These are phyloP conservation scores for Hipparchia semele DNA, from an alignment of 2,888 invertebrate genomes.

Conservation along the genomic window DNA sequence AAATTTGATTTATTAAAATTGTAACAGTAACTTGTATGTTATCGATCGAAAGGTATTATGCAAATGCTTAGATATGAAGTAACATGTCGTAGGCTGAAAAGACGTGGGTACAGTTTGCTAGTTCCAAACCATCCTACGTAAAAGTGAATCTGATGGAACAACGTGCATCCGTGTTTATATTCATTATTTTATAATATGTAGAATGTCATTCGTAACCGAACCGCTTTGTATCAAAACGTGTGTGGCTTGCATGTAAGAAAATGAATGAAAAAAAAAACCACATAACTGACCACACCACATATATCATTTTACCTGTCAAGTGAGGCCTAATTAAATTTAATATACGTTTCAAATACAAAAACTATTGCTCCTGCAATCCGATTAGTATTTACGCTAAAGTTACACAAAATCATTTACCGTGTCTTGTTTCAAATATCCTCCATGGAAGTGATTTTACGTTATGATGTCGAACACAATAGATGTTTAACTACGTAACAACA, in stretches of 20 bases:
- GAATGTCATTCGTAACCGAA: neutral
- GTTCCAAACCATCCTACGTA: slow-evolving; percentile 16
- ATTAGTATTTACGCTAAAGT: slow-evolving; percentile 15
- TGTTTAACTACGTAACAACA: slow-evolving; percentile 37
- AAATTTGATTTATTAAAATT: too few species aligned
- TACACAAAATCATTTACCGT: slow-evolving; percentile 13
- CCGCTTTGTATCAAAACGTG: neutral
- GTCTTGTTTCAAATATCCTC: slow-evolving; percentile 15
- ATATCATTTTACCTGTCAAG: neutral
- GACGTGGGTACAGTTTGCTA: slow-evolving; percentile 16
- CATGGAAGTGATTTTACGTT: slow-evolving; percentile 13
- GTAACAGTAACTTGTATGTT: neutral
- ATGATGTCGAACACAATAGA: slow-evolving; percentile 29
- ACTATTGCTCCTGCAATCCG: neutral
- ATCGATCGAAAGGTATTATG: slow-evolving; percentile 3
- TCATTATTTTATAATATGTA: neutral
- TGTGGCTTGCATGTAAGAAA: neutral
- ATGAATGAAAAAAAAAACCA: neutral
- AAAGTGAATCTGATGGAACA: slow-evolving; percentile 12
- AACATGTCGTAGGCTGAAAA: slow-evolving; percentile 11
- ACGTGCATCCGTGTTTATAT: neutral
- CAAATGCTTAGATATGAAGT: slow-evolving; percentile 11
- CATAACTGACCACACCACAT: neutral
- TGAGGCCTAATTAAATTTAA: neutral
- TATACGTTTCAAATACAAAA: neutral